Percentiles rank a stretch among this genome's conserved stretches.
phyloP scores from a whole-genome alignment of 2,888 invertebrate genomes.

The Hemaris fuciformis region DNA sequence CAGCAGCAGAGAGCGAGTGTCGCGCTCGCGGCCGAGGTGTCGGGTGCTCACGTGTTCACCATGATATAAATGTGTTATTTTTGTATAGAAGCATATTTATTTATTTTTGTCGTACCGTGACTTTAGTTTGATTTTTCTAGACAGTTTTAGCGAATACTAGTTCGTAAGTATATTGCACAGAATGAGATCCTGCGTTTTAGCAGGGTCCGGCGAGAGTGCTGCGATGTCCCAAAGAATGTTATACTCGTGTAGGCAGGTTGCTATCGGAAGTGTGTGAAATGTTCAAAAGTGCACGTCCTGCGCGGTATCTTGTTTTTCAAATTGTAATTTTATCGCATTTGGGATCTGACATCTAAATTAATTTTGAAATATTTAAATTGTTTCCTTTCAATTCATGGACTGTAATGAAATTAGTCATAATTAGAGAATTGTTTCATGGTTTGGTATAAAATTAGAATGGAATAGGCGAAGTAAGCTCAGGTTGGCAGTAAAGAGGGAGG shows the following conservation, averaged over 20 bases:
- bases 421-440: conserved; percentile 54
- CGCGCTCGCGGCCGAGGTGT: conserved; percentile 44
- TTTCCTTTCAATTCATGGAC: conserved; percentile 40
- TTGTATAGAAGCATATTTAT: conserved; percentile 80
- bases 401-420: conserved; percentile 51
- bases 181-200: conserved; percentile 76
- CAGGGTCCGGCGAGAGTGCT: conserved; percentile 71
- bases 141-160: conserved; percentile 71
- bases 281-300: conserved; percentile 25
- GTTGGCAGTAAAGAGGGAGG: conserved; percentile 53
- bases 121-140: conserved; percentile 65
- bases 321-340: conserved; percentile 38
- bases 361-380: conserved; percentile 30
- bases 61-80: conserved; percentile 72
- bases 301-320: conserved; percentile 31
- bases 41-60: conserved; percentile 75
- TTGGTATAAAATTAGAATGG: conserved; percentile 55
- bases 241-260: conserved; percentile 57
- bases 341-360: conserved; percentile 49
- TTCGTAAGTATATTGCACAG: conserved; percentile 66
- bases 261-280: conserved; percentile 43
- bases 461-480: conserved; percentile 51
- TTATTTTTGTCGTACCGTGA: conserved; percentile 70
- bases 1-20: conserved; percentile 24
- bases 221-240: conserved; percentile 78